A percentile compares a stretch with the other conserved stretches of the same genome.
Conservation (phyloP, 2,797 vertebrate species). For the Lemur catta region DNA sequence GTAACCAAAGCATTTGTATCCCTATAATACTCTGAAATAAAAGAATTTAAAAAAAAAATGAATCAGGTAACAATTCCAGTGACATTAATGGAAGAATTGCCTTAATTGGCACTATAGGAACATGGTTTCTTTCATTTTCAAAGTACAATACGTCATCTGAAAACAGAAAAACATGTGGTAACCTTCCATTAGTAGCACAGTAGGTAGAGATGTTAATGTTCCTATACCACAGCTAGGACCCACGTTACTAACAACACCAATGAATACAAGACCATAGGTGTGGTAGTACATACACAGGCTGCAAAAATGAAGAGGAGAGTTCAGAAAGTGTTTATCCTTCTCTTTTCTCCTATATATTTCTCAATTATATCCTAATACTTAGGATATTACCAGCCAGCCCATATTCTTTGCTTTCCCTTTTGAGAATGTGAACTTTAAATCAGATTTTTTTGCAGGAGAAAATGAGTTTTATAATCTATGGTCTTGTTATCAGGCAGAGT, state of each 20-base stretch:
- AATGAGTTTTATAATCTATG: conserved; percentile 61
- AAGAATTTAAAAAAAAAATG: neutral
- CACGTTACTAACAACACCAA: neutral
- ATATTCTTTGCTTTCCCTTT: neutral
- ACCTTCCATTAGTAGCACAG: neutral
- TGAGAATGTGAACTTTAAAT: conserved; percentile 58
- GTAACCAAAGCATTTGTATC: no score
- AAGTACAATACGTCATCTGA: conserved; percentile 23
- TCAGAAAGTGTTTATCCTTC: neutral
- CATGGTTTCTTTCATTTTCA: conserved; percentile 44
- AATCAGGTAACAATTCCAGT: neutral
- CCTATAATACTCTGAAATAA: no score
- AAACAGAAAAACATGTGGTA: conserved; percentile 17
- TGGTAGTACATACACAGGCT: neutral
- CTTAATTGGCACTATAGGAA: neutral
- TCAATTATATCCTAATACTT: conserved; percentile 13
- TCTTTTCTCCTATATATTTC: neutral
- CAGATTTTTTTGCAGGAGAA: conserved; percentile 40
- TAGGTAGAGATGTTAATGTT: neutral
- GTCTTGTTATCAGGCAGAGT: conserved; percentile 47
- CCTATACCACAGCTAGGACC: neutral
- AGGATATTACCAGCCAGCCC: neutral
- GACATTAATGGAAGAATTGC: conserved; percentile 2
- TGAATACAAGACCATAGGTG: neutral
- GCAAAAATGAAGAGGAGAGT: neutral